A percentile compares a stretch with the other conserved stretches of the same genome.
Evolutionary conservation across 2,113 vertebrate genomes (phyloP).

Genomic region (Balaeniceps rex): DNA sequence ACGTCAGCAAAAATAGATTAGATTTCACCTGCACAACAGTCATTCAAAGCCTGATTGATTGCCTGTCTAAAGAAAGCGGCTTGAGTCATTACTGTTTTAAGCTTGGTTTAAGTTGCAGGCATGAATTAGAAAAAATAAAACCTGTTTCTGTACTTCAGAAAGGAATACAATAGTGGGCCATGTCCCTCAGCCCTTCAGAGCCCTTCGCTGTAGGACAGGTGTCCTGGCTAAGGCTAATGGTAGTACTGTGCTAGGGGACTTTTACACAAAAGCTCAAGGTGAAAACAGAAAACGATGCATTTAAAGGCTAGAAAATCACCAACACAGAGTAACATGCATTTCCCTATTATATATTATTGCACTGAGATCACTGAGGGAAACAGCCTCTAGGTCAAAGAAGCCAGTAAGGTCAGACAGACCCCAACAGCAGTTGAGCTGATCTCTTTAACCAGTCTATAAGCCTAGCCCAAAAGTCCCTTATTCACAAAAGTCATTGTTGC

Average conservation of each 20-base stretch:
- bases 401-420: neutral
- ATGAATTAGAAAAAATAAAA: neutral
- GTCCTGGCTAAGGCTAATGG: neutral
- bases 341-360: neutral
- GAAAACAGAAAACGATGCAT: neutral
- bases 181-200: neutral
- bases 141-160: neutral
- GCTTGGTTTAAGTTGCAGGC: neutral
- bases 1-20: neutral
- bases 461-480: neutral
- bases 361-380: neutral
- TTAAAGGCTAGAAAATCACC: neutral
- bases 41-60: neutral
- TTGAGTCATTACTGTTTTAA: neutral
- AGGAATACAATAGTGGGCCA: neutral
- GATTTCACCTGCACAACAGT: neutral
- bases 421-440: neutral
- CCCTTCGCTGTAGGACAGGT: neutral
- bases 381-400: neutral
- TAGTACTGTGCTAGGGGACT: neutral
- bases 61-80: neutral
- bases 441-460: neutral
- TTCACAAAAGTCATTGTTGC: neutral
- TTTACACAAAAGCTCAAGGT: neutral
- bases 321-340: neutral